Evolutionary conservation across 2,113 vertebrate genomes (phyloP).

Genomic region (Romanogobio albipinnatus): DNA sequence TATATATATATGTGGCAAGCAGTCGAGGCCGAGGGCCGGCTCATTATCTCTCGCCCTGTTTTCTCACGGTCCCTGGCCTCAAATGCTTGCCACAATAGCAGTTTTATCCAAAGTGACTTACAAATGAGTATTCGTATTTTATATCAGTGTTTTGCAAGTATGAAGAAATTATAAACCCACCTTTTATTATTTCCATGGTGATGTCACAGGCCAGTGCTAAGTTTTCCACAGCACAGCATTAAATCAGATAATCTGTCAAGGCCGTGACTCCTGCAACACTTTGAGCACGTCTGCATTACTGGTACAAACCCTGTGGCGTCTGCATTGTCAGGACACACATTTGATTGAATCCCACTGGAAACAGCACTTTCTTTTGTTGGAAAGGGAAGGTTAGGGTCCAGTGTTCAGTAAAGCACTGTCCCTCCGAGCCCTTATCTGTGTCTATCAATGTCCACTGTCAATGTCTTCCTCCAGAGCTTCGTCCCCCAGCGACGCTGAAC

Average conservation of each 20-base stretch:
- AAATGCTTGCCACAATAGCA: too few species aligned
- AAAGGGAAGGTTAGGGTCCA: slow-evolving; percentile 78
- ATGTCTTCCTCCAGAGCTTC: slow-evolving; percentile 67
- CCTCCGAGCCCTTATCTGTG: slow-evolving; percentile 72
- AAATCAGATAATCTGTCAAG: slow-evolving; percentile 26
- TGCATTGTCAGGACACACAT: slow-evolving; percentile 25
- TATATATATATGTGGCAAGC: too few species aligned
- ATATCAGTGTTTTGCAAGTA: too few species aligned
- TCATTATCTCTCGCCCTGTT: too few species aligned
- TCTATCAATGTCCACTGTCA: slow-evolving; percentile 75
- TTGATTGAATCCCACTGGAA: slow-evolving; percentile 56
- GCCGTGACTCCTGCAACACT: slow-evolving; percentile 9
- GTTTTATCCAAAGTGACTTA: too few species aligned
- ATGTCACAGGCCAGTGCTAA: neutral
- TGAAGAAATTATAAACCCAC: too few species aligned
- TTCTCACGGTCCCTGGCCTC: too few species aligned
- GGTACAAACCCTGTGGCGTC: slow-evolving; percentile 7
- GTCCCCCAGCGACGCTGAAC: slow-evolving; percentile 71
- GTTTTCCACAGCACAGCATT: neutral
- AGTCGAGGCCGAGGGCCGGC: too few species aligned
- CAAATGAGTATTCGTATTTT: too few species aligned
- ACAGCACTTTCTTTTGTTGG: slow-evolving; percentile 52
- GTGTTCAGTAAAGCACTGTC: slow-evolving; percentile 64
- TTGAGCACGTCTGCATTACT: slow-evolving; percentile 29
- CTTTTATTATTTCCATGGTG: neutral